Evolutionary conservation across 2,113 vertebrate genomes (phyloP).

Genomic region (Choloepus hoffmanni): DNA sequence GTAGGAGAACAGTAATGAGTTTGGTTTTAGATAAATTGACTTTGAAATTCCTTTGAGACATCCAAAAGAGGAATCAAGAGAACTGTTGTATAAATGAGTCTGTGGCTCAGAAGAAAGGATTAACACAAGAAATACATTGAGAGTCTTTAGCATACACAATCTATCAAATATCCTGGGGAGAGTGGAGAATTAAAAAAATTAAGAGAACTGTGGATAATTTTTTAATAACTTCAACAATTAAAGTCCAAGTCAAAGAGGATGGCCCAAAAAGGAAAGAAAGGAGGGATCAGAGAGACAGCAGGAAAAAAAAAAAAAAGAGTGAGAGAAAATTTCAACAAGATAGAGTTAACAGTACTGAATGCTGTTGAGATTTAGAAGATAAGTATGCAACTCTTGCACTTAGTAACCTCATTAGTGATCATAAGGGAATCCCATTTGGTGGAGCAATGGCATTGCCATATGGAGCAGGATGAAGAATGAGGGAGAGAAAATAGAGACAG

Average conservation of each 20-base stretch:
- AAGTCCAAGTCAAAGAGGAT: neutral
- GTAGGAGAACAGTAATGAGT: neutral
- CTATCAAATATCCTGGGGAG: neutral
- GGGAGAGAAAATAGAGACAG: neutral
- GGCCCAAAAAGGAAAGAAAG: neutral
- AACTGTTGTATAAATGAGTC: neutral
- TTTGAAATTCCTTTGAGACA: slow-evolving; percentile 2
- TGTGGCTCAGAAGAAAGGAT: neutral
- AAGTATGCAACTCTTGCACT: neutral
- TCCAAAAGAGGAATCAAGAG: neutral
- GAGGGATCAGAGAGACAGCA: neutral
- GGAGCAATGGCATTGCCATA: too few species aligned
- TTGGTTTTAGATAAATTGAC: neutral
- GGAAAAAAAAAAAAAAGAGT: neutral
- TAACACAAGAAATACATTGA: neutral
- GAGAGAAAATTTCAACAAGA: neutral
- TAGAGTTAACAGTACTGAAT: neutral
- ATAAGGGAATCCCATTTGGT: neutral
- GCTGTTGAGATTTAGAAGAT: neutral
- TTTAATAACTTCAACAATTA: neutral
- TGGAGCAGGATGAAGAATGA: neutral
- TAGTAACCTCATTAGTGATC: neutral
- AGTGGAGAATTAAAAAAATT: neutral
- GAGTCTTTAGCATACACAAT: neutral
- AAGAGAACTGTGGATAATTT: neutral